These are phyloP conservation scores for Eristalinus sepulchralis DNA, from an alignment of 2,888 invertebrate genomes.

Conservation along the genomic window DNA sequence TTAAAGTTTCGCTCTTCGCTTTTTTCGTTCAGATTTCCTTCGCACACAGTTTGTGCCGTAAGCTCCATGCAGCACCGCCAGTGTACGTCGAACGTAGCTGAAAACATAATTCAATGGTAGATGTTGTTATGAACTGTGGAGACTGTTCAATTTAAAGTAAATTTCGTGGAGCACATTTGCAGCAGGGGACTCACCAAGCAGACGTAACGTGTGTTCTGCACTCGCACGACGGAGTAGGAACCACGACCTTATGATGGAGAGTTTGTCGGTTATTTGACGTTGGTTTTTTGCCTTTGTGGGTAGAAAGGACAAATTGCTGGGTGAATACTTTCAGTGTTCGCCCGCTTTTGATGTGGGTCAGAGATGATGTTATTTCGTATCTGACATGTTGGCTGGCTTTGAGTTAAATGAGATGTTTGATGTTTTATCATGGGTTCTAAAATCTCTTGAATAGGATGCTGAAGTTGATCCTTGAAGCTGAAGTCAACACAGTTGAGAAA, in stretches of 20 bases:
- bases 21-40: background rate
- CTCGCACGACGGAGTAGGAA: background rate
- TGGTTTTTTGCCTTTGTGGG: background rate
- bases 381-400: background rate
- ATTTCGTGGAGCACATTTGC: conserved; percentile 39
- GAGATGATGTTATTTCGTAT: background rate
- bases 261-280: background rate
- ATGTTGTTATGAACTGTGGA: conserved; percentile 48
- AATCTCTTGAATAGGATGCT: background rate
- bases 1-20: background rate
- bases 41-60: background rate
- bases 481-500: background rate
- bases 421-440: background rate
- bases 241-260: background rate
- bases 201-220: conserved; percentile 7
- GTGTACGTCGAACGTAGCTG: conserved; percentile 16
- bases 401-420: too few relatives aligned
- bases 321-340: background rate
- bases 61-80: background rate
- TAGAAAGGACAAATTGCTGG: background rate
- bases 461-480: background rate
- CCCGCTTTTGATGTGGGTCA: background rate
- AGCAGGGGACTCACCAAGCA: conserved; percentile 5
- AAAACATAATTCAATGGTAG: conserved; percentile 56
- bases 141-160: conserved; percentile 44